phyloP scores from a whole-genome alignment of 2,113 vertebrate genomes.

The Oncorhynchus tshawytscha region DNA sequence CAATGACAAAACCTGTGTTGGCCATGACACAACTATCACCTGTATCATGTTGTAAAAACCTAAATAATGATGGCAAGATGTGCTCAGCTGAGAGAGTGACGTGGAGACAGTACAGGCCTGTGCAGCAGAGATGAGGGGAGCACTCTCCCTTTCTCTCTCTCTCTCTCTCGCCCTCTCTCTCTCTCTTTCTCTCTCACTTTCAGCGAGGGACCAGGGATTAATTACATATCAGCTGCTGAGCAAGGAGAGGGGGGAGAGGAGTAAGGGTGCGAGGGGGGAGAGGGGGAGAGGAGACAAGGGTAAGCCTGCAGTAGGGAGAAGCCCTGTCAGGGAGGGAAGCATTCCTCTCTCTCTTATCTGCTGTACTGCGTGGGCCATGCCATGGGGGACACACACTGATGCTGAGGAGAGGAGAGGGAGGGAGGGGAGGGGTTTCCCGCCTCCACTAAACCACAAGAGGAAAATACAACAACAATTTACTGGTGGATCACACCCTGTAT shows the following conservation, averaged over 20 bases:
- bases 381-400: background rate
- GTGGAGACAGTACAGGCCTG: background rate
- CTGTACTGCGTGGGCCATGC: background rate
- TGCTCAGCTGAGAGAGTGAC: background rate
- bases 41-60: background rate
- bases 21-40: background rate
- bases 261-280: background rate
- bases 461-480: background rate
- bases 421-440: background rate
- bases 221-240: conserved; percentile 16
- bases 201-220: background rate
- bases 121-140: background rate
- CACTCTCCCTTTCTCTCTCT: background rate
- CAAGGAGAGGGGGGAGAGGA: background rate
- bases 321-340: background rate
- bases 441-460: background rate
- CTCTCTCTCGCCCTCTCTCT: background rate
- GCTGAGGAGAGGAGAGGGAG: background rate
- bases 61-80: background rate
- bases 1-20: too few relatives aligned
- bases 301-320: background rate
- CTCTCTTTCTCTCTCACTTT: background rate
- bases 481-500: background rate
- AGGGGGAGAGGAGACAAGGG: background rate
- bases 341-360: too few relatives aligned